Conservation (phyloP, 2,797 vertebrate species). For the Sebastes trivittatus region DNA sequence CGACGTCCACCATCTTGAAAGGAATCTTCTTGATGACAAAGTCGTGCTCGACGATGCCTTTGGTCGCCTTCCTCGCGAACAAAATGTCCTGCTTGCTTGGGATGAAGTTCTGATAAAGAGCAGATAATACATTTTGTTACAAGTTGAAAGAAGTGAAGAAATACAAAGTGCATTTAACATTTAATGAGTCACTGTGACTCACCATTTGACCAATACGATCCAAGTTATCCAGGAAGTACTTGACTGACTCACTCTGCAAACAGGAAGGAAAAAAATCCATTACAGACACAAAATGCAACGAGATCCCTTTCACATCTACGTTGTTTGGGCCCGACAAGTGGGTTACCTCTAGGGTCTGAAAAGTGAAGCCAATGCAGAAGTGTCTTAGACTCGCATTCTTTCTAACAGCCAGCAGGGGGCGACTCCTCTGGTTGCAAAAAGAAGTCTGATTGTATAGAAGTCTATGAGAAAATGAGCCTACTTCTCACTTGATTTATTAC, state of each 20-base stretch:
- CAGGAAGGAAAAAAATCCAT: constrained; percentile 36
- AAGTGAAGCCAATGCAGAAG: no score
- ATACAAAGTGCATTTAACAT: not conserved
- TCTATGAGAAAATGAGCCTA: no score
- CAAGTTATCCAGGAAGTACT: constrained; percentile 98
- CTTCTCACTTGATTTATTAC: no score
- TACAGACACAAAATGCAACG: not conserved
- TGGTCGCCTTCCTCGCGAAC: constrained; percentile 94
- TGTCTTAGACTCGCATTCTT: no score
- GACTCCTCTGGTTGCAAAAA: no score
- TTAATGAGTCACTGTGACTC: constrained; percentile 69
- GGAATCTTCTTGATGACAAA: constrained; percentile 98
- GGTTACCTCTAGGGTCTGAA: no score
- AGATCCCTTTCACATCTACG: not conserved
- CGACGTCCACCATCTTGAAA: constrained; percentile 98
- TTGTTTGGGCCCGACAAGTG: not conserved
- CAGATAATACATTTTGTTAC: not conserved
- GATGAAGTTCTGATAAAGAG: constrained; percentile 85
- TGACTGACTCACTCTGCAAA: constrained; percentile 94
- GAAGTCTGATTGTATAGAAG: no score
- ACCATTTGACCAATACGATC: constrained; percentile 96
- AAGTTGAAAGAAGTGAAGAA: not conserved
- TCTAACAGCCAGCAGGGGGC: no score
- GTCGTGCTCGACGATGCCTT: constrained; percentile 96
- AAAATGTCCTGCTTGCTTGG: constrained; percentile 96